Conservation (phyloP, 2,888 invertebrate genomes). For the Leptopilina drosophilae region DNA sequence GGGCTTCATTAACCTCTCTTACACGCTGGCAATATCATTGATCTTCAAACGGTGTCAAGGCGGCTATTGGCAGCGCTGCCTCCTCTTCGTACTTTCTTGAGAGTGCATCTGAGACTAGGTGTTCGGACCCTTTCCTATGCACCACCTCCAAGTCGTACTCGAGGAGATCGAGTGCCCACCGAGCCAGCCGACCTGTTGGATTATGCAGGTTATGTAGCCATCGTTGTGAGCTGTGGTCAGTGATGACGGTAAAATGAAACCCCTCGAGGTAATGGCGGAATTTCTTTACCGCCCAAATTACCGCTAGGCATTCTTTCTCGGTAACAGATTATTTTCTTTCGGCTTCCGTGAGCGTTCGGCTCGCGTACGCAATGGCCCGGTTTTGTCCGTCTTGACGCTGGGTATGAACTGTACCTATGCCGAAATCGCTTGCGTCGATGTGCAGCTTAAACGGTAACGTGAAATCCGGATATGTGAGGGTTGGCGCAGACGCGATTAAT, state of each 20-base stretch:
- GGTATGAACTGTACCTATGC: constrained; percentile 20
- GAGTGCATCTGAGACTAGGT: constrained; percentile 51
- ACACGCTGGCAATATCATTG: constrained; percentile 44
- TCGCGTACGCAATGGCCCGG: constrained; percentile 45
- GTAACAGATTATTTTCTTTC: constrained; percentile 48
- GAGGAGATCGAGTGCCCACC: constrained; percentile 58
- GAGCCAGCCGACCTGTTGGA: constrained; percentile 47
- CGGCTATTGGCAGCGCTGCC: background rate
- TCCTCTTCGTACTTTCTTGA: constrained; percentile 49
- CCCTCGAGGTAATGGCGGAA: too few relatives aligned
- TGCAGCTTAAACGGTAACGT: background rate
- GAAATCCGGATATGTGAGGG: constrained; percentile 1
- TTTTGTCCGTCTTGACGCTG: constrained; percentile 38
- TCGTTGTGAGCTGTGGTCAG: too few relatives aligned
- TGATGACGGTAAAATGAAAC: too few relatives aligned
- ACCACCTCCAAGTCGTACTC: constrained; percentile 48
- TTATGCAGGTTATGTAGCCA: constrained; percentile 49
- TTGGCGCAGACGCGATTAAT: background rate
- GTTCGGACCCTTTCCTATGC: constrained; percentile 46
- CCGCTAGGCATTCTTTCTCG: too few relatives aligned
- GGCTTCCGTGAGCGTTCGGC: constrained; percentile 34
- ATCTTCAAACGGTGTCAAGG: background rate
- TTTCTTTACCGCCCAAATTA: too few relatives aligned
- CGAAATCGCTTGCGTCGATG: constrained; percentile 17
- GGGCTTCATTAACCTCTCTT: constrained; percentile 32